Base-by-base conservation (phyloP, 2,888 invertebrate species). In the Melanchra persicariae region DNA sequence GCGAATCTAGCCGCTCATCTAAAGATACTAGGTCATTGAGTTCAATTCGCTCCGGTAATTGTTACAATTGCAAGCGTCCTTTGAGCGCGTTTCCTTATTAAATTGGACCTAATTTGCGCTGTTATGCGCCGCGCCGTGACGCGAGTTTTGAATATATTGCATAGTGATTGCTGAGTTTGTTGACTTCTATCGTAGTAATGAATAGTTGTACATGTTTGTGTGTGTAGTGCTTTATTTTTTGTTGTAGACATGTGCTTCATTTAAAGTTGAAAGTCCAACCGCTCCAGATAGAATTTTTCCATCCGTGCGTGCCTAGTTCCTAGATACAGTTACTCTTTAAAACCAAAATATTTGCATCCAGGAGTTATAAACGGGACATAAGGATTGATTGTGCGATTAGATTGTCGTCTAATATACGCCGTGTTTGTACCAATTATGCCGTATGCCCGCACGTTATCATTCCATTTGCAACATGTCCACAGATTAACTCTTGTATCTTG, bases 51-150 rank as follows among this genome's bases (percentile, higher is more conserved):
- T 75, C 64, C 72, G 76, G 87, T 93, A 93, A 93, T 94, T 91
- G 92, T 85, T 82, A 82, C 93, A 94, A 94, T 94, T 94, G 93
- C 88, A 87, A 72, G 88, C 91, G 93, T 92, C 93, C 92, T 92
- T 89, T 91, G 88, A 76, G 63, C 77, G 71, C 79, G 85, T 87
- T 89, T 92, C 91, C 92, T 91, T 89, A 89, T 90, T 91, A 90
- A 90, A 89, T 88, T 88, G 85, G 74, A 77, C 79, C 81, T 83
- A 88, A 87, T 88, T 87, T 79, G 74, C 73, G 58, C 47, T 26
- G 77, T 66, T 80, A 79, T 70, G 80, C 71, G 74, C 55, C 64
- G 79, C 64, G 58, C 49, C 63, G 65, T 68, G 76, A 68, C 62
- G 63, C 58, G 66, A 67, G 64, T 37, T 61, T 70, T 67, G 67